These are phyloP conservation scores for Nemotelus nigrinus DNA, from an alignment of 2,888 invertebrate species.

Conservation along the genomic window DNA sequence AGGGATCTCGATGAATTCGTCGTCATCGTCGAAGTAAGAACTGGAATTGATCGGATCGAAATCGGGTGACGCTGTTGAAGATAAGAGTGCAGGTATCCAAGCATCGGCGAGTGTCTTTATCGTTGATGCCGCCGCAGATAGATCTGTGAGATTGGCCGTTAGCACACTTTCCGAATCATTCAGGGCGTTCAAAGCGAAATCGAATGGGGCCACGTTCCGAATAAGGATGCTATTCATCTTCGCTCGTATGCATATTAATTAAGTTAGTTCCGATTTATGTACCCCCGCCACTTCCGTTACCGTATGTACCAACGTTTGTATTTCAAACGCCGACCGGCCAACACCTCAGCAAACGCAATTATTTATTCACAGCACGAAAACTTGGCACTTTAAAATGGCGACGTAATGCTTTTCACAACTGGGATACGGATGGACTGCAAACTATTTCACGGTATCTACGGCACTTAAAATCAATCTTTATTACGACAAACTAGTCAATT, in stretches of 20 bases:
- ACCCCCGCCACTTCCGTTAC: too few species aligned
- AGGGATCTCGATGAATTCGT: conserved; percentile 46
- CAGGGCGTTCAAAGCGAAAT: conserved; percentile 29
- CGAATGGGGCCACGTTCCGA: conserved; percentile 14
- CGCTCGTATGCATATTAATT: conserved; percentile 33
- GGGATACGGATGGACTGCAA: neutral
- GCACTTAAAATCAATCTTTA: neutral
- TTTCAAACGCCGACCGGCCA: too few species aligned
- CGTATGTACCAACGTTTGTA: too few species aligned
- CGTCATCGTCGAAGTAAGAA: conserved; percentile 43
- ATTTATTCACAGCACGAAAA: neutral
- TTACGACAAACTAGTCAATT: neutral
- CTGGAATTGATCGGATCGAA: conserved; percentile 4
- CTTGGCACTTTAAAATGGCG: neutral
- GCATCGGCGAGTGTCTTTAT: conserved; percentile 16
- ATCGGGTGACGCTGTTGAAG: conserved; percentile 22
- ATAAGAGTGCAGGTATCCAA: conserved; percentile 34
- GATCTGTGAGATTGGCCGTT: conserved; percentile 28
- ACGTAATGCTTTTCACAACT: neutral
- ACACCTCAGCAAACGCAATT: neutral
- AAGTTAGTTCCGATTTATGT: neutral
- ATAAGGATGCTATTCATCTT: conserved; percentile 33
- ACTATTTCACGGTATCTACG: neutral
- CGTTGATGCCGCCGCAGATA: conserved; percentile 16
- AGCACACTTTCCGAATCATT: conserved; percentile 28